A percentile compares a stretch with the other conserved stretches of the same genome.
Conservation (phyloP, 1,140 invertebrate genomes). For the Chironomus striatipennis region DNA sequence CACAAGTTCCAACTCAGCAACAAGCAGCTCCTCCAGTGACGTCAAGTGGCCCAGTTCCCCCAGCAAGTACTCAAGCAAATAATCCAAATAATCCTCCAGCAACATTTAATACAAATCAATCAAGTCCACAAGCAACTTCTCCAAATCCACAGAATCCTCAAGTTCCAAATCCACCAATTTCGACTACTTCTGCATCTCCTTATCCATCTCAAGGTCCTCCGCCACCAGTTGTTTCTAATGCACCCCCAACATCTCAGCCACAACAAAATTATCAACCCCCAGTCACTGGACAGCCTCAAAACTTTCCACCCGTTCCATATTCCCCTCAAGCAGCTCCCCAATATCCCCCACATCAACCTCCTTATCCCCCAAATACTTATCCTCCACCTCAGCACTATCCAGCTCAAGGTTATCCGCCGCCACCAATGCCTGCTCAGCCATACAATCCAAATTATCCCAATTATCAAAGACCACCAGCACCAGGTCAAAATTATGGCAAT, state of each 20-base stretch:
- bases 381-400: constrained; percentile 27
- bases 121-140: constrained; percentile 33
- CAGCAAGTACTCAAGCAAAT: constrained; percentile 29
- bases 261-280: not conserved
- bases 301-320: not conserved
- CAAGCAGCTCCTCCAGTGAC: constrained; percentile 28
- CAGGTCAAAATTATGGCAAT: not conserved
- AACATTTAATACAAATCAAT: constrained; percentile 27
- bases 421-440: constrained; percentile 26
- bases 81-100: constrained; percentile 31
- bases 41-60: not conserved
- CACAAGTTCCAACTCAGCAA: constrained; percentile 32
- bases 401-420: constrained; percentile 34
- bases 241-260: not conserved
- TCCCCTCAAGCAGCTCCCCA: not conserved
- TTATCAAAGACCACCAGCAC: constrained; percentile 10
- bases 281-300: not conserved
- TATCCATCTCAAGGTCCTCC: constrained; percentile 28
- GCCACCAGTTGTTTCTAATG: constrained; percentile 24
- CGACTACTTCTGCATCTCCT: not conserved
- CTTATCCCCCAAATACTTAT: constrained; percentile 27
- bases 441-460: constrained; percentile 12
- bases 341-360: constrained; percentile 33
- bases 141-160: constrained; percentile 35
- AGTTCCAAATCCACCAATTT: constrained; percentile 24